Conservation (phyloP, 1,140 invertebrate genomes). For the Drosophila guanche region DNA sequence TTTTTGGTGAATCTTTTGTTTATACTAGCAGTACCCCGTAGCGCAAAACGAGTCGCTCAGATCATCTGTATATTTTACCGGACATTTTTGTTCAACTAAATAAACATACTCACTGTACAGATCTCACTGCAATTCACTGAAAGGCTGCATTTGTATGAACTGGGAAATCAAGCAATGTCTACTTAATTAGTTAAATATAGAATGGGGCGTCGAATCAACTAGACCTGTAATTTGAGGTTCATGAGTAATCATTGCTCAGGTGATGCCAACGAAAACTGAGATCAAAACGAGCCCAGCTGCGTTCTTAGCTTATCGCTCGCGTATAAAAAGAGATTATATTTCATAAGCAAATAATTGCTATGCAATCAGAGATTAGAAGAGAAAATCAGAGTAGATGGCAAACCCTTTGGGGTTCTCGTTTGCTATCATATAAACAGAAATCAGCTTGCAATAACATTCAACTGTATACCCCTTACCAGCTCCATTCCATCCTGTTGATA, state of each 20-base stretch:
- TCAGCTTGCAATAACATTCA: slow-evolving; percentile 17
- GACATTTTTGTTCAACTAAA: slow-evolving; percentile 9
- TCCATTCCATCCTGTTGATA: slow-evolving; percentile 87
- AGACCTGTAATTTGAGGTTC: too few relatives aligned
- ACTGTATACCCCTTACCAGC: slow-evolving; percentile 26
- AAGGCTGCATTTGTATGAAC: slow-evolving; percentile 29
- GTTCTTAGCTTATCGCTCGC: too few relatives aligned
- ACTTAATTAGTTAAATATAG: slow-evolving; percentile 7
- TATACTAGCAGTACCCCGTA: neutral
- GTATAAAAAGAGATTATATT: too few relatives aligned
- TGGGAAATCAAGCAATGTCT: slow-evolving; percentile 18
- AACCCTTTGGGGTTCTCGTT: neutral
- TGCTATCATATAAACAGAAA: slow-evolving; percentile 1
- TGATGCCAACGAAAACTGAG: too few relatives aligned
- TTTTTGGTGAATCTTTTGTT: slow-evolving; percentile 22
- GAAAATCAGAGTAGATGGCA: neutral
- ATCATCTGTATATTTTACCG: neutral
- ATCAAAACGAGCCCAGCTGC: too few relatives aligned
- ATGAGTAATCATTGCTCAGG: too few relatives aligned
- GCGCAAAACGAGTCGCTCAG: neutral
- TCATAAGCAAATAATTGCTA: neutral
- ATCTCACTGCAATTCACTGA: slow-evolving; percentile 26
- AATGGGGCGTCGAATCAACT: neutral
- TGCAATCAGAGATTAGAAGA: neutral
- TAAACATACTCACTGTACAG: slow-evolving; percentile 12